phyloP scores from a whole-genome alignment of 2,888 invertebrate species.

The Clepsis dumicolana region DNA sequence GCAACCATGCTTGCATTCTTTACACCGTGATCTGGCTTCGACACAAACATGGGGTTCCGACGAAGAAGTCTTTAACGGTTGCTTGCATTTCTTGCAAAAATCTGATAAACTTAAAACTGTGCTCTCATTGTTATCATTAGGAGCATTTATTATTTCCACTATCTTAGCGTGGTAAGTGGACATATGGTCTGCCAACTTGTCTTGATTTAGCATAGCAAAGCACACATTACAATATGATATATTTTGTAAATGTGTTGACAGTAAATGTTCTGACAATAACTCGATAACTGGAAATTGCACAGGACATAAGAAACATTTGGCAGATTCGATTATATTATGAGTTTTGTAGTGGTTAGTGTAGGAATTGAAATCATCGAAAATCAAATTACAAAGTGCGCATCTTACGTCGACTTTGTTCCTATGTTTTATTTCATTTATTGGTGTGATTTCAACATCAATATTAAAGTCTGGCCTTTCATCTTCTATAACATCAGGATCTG shows the following conservation, averaged over 20 bases:
- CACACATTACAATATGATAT: conserved; percentile 36
- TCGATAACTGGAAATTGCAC: conserved; percentile 29
- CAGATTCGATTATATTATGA: conserved; percentile 25
- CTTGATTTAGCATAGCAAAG: conserved; percentile 29
- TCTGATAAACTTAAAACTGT: conserved; percentile 13
- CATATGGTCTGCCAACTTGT: conserved; percentile 25
- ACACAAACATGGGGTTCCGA: conserved; percentile 24
- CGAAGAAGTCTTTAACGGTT: background rate
- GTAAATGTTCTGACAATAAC: conserved; percentile 31
- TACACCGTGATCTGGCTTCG: conserved; percentile 11
- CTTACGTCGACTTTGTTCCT: background rate
- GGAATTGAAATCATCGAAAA: conserved; percentile 23
- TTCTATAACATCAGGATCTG: background rate
- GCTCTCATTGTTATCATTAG: background rate
- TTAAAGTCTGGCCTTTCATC: background rate
- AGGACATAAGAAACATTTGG: conserved; percentile 29
- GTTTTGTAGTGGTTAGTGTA: conserved; percentile 34
- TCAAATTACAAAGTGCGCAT: conserved; percentile 32
- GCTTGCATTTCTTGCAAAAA: conserved; percentile 30
- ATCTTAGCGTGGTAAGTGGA: conserved; percentile 19
- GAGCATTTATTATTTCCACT: conserved; percentile 27
- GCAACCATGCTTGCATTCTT: conserved; percentile 20
- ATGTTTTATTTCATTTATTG: background rate
- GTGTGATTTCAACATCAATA: conserved; percentile 4
- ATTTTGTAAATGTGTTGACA: conserved; percentile 27